These are phyloP conservation scores for Phainopepla nitens DNA, from an alignment of 2,113 vertebrate genomes.

Conservation along the genomic window DNA sequence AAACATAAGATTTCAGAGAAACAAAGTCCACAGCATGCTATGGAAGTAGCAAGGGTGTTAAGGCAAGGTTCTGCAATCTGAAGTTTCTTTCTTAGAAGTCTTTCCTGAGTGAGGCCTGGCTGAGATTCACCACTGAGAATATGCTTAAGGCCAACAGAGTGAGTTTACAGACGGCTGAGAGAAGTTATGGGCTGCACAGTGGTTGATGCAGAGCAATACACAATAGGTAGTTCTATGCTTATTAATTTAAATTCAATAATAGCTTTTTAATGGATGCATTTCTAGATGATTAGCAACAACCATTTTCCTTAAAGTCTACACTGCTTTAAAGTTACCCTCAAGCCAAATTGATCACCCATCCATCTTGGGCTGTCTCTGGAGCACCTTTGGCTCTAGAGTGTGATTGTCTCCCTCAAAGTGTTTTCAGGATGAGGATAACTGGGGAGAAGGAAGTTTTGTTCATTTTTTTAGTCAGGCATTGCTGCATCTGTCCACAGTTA, in stretches of 20 bases:
- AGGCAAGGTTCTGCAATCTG: neutral
- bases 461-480: neutral
- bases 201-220: neutral
- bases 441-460: neutral
- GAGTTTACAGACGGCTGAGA: neutral
- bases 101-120: neutral
- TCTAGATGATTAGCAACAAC: neutral
- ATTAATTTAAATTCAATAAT: neutral
- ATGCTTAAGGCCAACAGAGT: neutral
- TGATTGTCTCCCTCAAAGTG: neutral
- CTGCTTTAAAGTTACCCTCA: neutral
- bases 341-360: neutral
- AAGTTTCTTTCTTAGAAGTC: neutral
- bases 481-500: neutral
- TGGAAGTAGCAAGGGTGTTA: neutral
- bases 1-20: neutral
- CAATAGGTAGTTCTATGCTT: neutral
- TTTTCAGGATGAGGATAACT: neutral
- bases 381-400: neutral
- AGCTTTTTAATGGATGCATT: neutral
- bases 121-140: neutral
- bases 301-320: neutral
- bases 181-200: neutral
- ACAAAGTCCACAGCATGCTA: neutral
- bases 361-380: neutral